Evolutionary conservation across 1,140 invertebrate genomes (phyloP).

Genomic region (Brachionus sp.): DNA sequence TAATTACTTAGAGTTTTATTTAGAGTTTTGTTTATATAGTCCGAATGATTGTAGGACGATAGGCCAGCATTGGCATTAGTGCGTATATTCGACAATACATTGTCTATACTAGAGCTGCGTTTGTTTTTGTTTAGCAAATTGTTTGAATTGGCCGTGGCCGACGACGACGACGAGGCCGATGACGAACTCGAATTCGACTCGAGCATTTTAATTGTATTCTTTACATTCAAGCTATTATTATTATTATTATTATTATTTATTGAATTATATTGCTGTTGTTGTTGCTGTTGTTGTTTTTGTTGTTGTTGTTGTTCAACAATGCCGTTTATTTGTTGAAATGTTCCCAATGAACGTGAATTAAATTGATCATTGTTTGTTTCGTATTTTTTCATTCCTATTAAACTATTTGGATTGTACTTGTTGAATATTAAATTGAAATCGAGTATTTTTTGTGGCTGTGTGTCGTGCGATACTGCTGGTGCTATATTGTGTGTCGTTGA

Average conservation of each 20-base stretch:
- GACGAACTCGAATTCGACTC: background rate
- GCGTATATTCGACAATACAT: background rate
- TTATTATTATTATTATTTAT: no score
- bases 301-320: background rate
- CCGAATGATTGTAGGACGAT: background rate
- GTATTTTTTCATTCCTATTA: background rate
- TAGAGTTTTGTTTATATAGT: background rate
- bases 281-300: background rate
- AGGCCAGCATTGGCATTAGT: background rate
- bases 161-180: background rate
- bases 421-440: conserved; percentile 31
- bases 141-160: background rate
- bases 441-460: background rate
- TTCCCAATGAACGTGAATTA: background rate
- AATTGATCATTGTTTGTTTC: background rate
- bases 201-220: conserved; percentile 29
- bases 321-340: background rate
- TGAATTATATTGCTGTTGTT: background rate
- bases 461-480: no score
- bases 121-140: background rate
- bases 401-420: background rate
- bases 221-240: conserved; percentile 17
- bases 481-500: background rate
- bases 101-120: conserved; percentile 37
- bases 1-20: no score